These are phyloP conservation scores for Drosophila hamatofila DNA, from an alignment of 2,888 invertebrate species.

Conservation along the genomic window DNA sequence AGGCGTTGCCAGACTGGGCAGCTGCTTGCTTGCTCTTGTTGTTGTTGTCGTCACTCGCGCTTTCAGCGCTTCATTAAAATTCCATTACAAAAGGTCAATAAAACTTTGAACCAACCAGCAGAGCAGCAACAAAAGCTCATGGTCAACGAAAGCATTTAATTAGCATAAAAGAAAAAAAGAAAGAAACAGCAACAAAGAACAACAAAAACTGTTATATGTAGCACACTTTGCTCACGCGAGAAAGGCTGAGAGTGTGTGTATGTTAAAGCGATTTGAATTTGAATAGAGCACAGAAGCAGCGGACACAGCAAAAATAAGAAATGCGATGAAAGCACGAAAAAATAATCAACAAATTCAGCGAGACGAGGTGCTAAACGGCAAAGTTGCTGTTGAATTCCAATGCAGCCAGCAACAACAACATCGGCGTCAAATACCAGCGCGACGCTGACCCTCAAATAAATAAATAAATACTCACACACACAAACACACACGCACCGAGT, in stretches of 20 bases:
- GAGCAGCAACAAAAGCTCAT: constrained; percentile 63
- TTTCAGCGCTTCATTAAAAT: constrained; percentile 56
- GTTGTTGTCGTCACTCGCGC: constrained; percentile 52
- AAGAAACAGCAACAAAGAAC: constrained; percentile 21
- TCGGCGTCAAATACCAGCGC: constrained; percentile 18
- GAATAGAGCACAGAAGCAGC: constrained; percentile 40
- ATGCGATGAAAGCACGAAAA: constrained; percentile 46
- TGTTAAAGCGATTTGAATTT: constrained; percentile 46
- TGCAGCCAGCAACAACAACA: constrained; percentile 29
- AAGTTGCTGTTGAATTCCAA: constrained; percentile 45
- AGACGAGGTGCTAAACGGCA: constrained; percentile 39
- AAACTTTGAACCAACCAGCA: constrained; percentile 62
- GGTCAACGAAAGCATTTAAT: constrained; percentile 81
- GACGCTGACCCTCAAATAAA: constrained; percentile 69
- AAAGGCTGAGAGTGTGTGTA: constrained; percentile 48
- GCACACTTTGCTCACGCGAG: constrained; percentile 51
- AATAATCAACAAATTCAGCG: background rate
- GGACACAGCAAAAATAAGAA: constrained; percentile 20
- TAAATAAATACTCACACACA: constrained; percentile 3
- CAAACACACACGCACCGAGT: background rate
- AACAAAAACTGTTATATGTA: constrained; percentile 39
- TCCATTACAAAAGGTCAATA: constrained; percentile 75
- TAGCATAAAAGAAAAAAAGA: constrained; percentile 59
- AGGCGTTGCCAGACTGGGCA: constrained; percentile 25
- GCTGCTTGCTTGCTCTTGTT: constrained; percentile 1